Percentiles rank a stretch among this genome's conserved stretches.
Evolutionary conservation across 2,888 invertebrate species (phyloP).

Genomic region (Osedax fenrisi): DNA sequence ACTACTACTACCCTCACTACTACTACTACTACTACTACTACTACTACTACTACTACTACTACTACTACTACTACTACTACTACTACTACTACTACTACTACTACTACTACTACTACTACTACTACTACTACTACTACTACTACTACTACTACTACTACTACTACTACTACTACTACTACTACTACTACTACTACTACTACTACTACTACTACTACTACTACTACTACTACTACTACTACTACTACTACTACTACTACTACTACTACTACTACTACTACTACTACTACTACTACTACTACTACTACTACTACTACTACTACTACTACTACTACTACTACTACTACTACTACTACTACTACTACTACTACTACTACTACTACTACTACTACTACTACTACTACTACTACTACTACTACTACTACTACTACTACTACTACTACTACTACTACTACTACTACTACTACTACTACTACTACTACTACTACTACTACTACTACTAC

Average conservation of each 20-base stretch:
- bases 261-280: constrained; percentile 20
- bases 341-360: constrained; percentile 18
- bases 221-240: constrained; percentile 23
- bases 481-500: constrained; percentile 8
- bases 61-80: constrained; percentile 27
- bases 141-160: constrained; percentile 19
- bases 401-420: constrained; percentile 16
- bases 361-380: constrained; percentile 17
- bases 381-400: constrained; percentile 15
- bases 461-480: constrained; percentile 21
- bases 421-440: constrained; percentile 26
- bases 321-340: constrained; percentile 21
- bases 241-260: constrained; percentile 26
- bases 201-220: constrained; percentile 11
- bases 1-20: constrained; percentile 16
- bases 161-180: constrained; percentile 11
- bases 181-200: constrained; percentile 8
- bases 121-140: constrained; percentile 20
- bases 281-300: constrained; percentile 19
- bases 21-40: constrained; percentile 9
- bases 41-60: constrained; percentile 8
- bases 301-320: constrained; percentile 24
- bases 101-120: constrained; percentile 23
- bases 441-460: constrained; percentile 26
- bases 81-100: constrained; percentile 28